Evolutionary conservation across 2,888 invertebrate species (phyloP).

Genomic region (Hymenopus coronatus): DNA sequence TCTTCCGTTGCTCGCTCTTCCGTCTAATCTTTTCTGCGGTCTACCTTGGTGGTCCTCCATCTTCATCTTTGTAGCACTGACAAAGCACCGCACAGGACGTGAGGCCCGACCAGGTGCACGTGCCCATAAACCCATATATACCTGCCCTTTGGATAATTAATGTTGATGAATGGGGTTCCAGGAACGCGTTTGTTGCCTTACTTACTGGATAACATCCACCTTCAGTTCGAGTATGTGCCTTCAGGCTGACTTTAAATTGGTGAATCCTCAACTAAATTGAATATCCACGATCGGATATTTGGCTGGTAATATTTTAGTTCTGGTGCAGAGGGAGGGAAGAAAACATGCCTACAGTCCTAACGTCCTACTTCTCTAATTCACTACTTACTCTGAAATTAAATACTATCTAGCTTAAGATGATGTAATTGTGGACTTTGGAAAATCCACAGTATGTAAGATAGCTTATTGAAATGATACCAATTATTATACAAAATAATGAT

Average conservation of each 20-base stretch:
- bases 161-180: background rate
- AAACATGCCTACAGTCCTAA: no score
- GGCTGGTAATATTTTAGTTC: no score
- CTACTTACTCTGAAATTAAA: no score
- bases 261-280: no score
- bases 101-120: background rate
- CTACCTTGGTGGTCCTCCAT: background rate
- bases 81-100: background rate
- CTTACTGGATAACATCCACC: background rate
- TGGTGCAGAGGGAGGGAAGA: no score
- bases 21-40: background rate
- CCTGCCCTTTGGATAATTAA: background rate
- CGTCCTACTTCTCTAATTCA: no score
- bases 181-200: background rate
- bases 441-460: no score
- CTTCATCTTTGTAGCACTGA: background rate
- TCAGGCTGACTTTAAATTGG: background rate
- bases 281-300: no score
- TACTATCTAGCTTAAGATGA: no score
- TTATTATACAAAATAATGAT: no score
- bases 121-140: background rate
- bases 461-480: no score
- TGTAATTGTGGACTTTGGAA: no score
- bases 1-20: background rate
- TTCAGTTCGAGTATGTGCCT: background rate